Evolutionary conservation across 2,888 invertebrate species (phyloP).

Genomic region (Vannuccia rotundouncinata): DNA sequence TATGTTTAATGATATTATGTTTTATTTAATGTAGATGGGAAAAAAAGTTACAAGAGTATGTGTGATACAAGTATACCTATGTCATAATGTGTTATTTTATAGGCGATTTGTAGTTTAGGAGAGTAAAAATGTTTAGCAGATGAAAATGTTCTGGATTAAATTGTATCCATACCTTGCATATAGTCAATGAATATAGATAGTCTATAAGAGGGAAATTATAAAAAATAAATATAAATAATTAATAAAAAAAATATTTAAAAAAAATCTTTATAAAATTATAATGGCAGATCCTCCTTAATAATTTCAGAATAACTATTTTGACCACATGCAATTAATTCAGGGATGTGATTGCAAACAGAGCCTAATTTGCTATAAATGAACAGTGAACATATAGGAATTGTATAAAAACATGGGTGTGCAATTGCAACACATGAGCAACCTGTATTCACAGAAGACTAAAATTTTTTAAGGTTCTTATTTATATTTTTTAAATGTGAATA

Average conservation of each 20-base stretch:
- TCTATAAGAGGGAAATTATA: conserved; percentile 10
- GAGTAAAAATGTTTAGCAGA: background rate
- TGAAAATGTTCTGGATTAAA: conserved; percentile 8
- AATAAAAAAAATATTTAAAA: too few species aligned
- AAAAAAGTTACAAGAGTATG: background rate
- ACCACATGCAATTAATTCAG: background rate
- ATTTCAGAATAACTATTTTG: conserved; percentile 5
- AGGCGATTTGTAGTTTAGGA: conserved; percentile 15
- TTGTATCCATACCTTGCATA: conserved; percentile 17
- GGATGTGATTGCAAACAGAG: too few species aligned
- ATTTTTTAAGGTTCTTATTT: too few species aligned
- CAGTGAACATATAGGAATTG: too few species aligned
- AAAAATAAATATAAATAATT: too few species aligned
- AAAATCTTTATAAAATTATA: background rate
- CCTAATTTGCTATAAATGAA: too few species aligned
- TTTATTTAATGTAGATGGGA: conserved; percentile 6
- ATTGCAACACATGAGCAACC: too few species aligned
- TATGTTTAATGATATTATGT: too few species aligned
- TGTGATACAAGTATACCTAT: conserved; percentile 18
- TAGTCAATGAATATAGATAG: conserved; percentile 4
- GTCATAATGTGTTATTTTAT: conserved; percentile 14
- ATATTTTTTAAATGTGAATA: too few species aligned
- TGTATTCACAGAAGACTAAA: too few species aligned
- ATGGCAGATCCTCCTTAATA: background rate
- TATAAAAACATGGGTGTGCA: too few species aligned